Conservation (phyloP, 1,140 invertebrate species). For the Drosophila asahinai region DNA sequence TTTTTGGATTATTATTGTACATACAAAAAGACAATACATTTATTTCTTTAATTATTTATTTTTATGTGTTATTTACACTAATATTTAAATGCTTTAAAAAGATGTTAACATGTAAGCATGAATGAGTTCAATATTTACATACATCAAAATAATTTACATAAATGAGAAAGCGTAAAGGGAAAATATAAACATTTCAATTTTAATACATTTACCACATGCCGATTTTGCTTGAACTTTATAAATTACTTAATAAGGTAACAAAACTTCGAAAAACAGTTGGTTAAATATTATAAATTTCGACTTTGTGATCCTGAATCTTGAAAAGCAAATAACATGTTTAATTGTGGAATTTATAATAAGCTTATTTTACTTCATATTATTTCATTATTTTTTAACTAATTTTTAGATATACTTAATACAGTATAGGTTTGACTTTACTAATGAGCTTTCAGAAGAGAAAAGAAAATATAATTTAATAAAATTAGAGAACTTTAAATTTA, state of each 20-base stretch:
- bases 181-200: background rate
- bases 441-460: background rate
- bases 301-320: background rate
- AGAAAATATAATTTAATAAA: background rate
- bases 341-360: too few relatives aligned
- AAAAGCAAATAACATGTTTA: too few relatives aligned
- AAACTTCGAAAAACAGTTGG: background rate
- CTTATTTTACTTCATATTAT: too few relatives aligned
- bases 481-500: background rate
- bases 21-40: background rate
- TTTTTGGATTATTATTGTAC: background rate
- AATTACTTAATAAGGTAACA: background rate
- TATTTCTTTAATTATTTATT: background rate
- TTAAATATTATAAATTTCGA: background rate
- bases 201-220: background rate
- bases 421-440: background rate
- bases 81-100: slow-evolving; percentile 3
- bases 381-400: too few relatives aligned
- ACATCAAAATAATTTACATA: background rate
- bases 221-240: background rate
- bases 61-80: background rate
- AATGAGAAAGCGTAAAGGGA: background rate
- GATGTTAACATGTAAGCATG: slow-evolving; percentile 1
- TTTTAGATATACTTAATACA: too few relatives aligned
- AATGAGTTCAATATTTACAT: background rate